A percentile compares a stretch with the other conserved stretches of the same genome.
Conservation (phyloP, 2,797 vertebrate genomes). For the Phoeniculus purpureus region DNA sequence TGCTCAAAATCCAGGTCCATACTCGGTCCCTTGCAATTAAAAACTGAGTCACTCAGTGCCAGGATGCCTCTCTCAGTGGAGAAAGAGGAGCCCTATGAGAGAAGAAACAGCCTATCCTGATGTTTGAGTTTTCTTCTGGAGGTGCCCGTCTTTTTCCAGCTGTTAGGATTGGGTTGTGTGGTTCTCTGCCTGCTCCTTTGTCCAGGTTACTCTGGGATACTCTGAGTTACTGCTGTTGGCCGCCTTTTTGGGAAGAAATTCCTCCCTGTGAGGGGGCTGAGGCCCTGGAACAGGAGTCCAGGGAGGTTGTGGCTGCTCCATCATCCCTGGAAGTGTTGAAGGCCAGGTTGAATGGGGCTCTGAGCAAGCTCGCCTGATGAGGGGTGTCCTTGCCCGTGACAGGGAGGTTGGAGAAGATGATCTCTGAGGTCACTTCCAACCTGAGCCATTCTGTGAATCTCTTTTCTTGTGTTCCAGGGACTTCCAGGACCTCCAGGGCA, state of each 20-base stretch:
- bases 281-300: too few relatives aligned
- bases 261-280: too few relatives aligned
- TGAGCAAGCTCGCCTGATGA: too few relatives aligned
- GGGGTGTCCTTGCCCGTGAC: too few relatives aligned
- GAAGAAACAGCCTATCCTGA: not conserved
- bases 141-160: not conserved
- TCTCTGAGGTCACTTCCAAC: too few relatives aligned
- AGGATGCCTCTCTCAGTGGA: not conserved
- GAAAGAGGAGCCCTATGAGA: not conserved
- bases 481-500: conserved; percentile 80
- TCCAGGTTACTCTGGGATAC: not conserved
- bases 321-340: too few relatives aligned
- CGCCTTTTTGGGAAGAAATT: not conserved
- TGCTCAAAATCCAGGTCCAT: not conserved
- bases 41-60: not conserved
- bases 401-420: too few relatives aligned
- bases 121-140: not conserved
- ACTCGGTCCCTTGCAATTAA: not conserved
- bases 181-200: too few relatives aligned
- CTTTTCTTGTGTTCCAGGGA: conserved; percentile 76
- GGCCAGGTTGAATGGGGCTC: too few relatives aligned
- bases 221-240: not conserved
- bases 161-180: not conserved
- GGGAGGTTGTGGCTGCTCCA: too few relatives aligned
- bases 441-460: not conserved